Conservation (phyloP, 2,888 invertebrate genomes). For the Drosophila eohydei region DNA sequence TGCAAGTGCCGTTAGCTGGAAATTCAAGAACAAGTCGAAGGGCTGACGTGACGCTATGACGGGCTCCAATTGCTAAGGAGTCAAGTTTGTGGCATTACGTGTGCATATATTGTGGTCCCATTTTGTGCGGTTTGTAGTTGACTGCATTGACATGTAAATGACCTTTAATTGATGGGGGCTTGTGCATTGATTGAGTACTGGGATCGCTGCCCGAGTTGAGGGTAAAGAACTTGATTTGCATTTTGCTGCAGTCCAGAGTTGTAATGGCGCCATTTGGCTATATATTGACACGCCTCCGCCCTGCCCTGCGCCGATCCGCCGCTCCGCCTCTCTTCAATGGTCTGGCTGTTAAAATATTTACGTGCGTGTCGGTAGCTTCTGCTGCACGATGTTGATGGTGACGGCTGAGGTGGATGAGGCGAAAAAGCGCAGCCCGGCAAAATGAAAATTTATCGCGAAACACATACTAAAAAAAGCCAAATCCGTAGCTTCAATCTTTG, state of each 20-base stretch:
- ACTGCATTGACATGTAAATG: conserved; percentile 78
- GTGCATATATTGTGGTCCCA: conserved; percentile 43
- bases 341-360: conserved; percentile 73
- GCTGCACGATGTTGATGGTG: not conserved
- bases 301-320: not conserved
- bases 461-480: conserved; percentile 52
- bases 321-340: not conserved
- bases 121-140: conserved; percentile 28
- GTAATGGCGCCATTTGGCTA: conserved; percentile 29
- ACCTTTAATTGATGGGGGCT: conserved; percentile 78
- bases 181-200: conserved; percentile 68
- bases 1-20: conserved; percentile 43
- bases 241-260: conserved; percentile 45
- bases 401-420: conserved; percentile 2
- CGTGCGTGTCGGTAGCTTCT: conserved; percentile 61
- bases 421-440: conserved; percentile 72
- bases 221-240: conserved; percentile 61
- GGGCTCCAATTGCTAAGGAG: conserved; percentile 55
- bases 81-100: conserved; percentile 42
- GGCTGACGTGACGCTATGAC: conserved; percentile 61
- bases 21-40: conserved; percentile 50
- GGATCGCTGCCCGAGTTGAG: conserved; percentile 17
- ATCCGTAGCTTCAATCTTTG: conserved; percentile 41
- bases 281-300: conserved; percentile 12
- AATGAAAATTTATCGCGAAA: conserved; percentile 78